Conservation (phyloP, 2,888 invertebrate species). For the Ophion ventricosus region DNA sequence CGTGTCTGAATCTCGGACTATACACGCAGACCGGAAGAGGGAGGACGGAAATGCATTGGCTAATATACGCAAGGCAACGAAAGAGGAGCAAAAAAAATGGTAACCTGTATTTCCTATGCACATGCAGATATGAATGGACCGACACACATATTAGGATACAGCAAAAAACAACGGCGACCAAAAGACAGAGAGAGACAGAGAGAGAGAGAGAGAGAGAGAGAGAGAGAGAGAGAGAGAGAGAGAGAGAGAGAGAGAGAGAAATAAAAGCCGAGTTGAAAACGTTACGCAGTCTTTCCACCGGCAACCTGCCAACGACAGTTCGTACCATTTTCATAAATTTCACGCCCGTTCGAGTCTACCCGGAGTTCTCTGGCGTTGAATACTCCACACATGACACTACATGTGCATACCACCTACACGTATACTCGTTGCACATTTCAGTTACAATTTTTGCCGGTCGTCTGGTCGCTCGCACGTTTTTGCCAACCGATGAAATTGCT, state of each 20-base stretch:
- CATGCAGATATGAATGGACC: conserved; percentile 34
- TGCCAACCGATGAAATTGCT: conserved; percentile 57
- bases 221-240: not conserved
- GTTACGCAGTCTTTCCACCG: conserved; percentile 50
- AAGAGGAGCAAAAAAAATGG: conserved; percentile 23
- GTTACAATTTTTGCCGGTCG: conserved; percentile 62
- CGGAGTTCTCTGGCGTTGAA: conserved; percentile 26
- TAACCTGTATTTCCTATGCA: conserved; percentile 33
- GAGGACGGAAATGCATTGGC: conserved; percentile 20
- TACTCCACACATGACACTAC: conserved; percentile 22
- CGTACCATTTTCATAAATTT: conserved; percentile 70
- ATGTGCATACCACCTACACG: conserved; percentile 2
- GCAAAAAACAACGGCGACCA: not conserved
- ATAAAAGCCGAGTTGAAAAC: conserved; percentile 42
- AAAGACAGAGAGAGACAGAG: not conserved
- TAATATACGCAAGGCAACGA: conserved; percentile 21
- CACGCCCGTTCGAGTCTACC: conserved; percentile 59
- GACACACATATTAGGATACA: conserved; percentile 33
- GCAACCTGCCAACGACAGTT: conserved; percentile 64
- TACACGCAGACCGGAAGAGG: conserved; percentile 7
- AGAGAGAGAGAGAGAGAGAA: conserved; percentile 13
- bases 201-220: not conserved
- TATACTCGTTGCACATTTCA: conserved; percentile 53
- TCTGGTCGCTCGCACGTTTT: conserved; percentile 47
- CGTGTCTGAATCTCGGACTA: conserved; percentile 8